These are phyloP conservation scores for Colius striatus DNA, from an alignment of 2,113 vertebrate species.

Conservation along the genomic window DNA sequence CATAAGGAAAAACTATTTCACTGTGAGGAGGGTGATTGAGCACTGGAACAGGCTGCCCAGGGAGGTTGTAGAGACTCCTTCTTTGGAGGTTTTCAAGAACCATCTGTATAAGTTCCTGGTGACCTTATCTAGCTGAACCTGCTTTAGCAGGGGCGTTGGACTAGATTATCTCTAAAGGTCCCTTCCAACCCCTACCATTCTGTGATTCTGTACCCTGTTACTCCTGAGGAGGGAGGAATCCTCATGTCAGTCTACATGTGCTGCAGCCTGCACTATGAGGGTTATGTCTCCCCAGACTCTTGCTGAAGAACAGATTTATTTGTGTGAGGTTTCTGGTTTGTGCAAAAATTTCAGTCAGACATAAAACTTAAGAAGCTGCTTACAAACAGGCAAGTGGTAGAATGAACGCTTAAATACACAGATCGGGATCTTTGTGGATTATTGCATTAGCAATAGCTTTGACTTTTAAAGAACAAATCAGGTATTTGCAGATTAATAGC, in stretches of 20 bases:
- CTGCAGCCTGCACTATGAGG: not conserved
- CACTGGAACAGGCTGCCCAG: no score
- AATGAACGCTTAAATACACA: not conserved
- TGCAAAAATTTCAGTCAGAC: not conserved
- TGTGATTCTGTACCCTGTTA: not conserved
- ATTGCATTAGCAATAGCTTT: not conserved
- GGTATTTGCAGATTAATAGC: not conserved
- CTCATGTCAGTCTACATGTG: not conserved
- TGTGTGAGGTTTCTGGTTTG: not conserved
- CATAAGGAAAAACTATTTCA: no score
- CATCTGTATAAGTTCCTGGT: no score
- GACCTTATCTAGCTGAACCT: no score
- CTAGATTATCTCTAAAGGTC: no score
- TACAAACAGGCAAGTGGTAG: not conserved
- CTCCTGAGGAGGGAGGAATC: not conserved
- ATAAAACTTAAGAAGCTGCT: not conserved
- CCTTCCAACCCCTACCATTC: no score
- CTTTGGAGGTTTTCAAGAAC: no score
- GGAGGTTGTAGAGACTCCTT: no score
- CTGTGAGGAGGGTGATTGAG: no score
- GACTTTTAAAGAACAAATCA: not conserved
- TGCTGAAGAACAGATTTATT: not conserved
- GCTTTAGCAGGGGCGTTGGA: no score
- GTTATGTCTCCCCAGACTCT: not conserved
- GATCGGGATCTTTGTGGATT: not conserved